A percentile compares a stretch with the other conserved stretches of the same genome.
Conservation (phyloP, 2,888 invertebrate genomes). For the Hydrotaea cyrtoneurina region DNA sequence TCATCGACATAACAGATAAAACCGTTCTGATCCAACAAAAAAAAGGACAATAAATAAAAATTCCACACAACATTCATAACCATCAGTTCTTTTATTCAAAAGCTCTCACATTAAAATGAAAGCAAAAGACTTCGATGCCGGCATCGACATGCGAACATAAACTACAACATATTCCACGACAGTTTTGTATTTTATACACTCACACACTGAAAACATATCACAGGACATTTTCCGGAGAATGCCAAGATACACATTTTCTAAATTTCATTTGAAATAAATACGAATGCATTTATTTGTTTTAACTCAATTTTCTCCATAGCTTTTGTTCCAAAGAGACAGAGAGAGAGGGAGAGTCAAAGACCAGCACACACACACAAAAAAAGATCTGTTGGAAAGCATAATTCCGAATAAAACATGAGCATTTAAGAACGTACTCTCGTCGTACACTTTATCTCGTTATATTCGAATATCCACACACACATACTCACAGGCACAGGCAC, state of each 20-base stretch:
- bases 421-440: slow-evolving; percentile 32
- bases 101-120: background rate
- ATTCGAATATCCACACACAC: slow-evolving; percentile 25
- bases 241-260: slow-evolving; percentile 39
- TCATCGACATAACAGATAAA: no score
- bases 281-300: slow-evolving; percentile 43
- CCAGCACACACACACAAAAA: background rate
- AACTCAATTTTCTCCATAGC: slow-evolving; percentile 26
- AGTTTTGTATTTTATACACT: background rate
- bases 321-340: background rate
- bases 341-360: no score
- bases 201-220: background rate
- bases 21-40: background rate
- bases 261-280: slow-evolving; percentile 39
- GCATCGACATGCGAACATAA: background rate
- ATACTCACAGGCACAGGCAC: background rate
- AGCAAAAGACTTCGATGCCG: no score
- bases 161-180: background rate
- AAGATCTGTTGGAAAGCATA: slow-evolving; percentile 12
- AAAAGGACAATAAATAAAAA: background rate
- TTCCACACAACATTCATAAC: background rate
- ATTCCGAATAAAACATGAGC: slow-evolving; percentile 42
- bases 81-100: background rate
- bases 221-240: background rate
- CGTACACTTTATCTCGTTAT: slow-evolving; percentile 33